phyloP scores from a whole-genome alignment of 2,797 vertebrate genomes.

The Pseudochirops corinnae region DNA sequence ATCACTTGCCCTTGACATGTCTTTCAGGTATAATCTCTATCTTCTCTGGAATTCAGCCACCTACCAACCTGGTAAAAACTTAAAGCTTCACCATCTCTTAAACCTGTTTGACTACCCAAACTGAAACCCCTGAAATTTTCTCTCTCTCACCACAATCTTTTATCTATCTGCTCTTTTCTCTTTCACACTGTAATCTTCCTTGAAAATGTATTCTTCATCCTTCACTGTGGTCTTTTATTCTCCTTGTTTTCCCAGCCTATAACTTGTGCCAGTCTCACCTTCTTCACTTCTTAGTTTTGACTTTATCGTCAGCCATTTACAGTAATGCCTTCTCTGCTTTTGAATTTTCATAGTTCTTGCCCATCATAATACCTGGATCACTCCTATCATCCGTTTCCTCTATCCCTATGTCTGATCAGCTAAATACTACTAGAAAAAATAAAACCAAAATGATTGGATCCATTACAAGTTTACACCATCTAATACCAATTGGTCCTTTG shows the following conservation, averaged over 20 bases:
- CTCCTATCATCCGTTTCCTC: neutral
- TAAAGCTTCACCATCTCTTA: neutral
- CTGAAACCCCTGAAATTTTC: neutral
- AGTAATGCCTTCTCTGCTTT: neutral
- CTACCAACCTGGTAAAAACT: neutral
- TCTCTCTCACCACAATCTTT: neutral
- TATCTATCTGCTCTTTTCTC: neutral
- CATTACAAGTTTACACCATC: neutral
- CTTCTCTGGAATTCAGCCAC: neutral
- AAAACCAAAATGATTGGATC: neutral
- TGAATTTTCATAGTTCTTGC: neutral
- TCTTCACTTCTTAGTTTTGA: neutral
- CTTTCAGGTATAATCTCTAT: neutral
- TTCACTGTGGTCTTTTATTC: neutral
- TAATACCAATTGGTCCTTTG: neutral
- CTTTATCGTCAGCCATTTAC: neutral
- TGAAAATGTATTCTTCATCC: neutral
- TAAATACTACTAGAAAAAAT: neutral
- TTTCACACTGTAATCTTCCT: neutral
- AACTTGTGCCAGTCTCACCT: neutral
- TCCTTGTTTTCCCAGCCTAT: neutral
- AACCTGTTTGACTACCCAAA: neutral
- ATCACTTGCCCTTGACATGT: neutral
- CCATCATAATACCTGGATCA: neutral
- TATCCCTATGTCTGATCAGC: neutral